phyloP scores from a whole-genome alignment of 2,888 invertebrate genomes.

The Acronicta aceris region DNA sequence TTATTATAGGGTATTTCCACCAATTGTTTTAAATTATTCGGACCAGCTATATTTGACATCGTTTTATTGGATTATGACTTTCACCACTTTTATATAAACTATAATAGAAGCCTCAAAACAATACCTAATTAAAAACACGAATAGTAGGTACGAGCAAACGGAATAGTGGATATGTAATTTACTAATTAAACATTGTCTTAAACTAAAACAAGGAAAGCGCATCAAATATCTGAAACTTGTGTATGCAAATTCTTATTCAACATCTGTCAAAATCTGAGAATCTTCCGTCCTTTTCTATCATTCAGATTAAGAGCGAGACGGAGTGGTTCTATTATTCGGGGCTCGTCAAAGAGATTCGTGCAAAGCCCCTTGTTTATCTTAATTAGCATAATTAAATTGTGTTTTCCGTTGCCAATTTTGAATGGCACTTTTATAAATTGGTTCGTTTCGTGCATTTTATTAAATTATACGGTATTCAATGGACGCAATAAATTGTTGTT shows the following conservation, averaged over 20 bases:
- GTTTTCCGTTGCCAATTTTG: constrained; percentile 1
- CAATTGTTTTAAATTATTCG: no score
- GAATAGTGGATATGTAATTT: background rate
- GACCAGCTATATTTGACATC: no score
- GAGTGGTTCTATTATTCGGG: constrained; percentile 2
- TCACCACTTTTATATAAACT: no score
- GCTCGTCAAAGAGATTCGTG: constrained; percentile 5
- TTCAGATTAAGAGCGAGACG: background rate
- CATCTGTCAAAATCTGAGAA: constrained; percentile 1
- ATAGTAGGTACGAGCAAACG: no score
- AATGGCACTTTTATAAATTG: constrained; percentile 1
- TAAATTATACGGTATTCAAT: background rate
- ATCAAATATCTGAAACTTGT: constrained; percentile 7
- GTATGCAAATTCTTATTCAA: background rate
- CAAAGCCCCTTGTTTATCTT: constrained; percentile 20
- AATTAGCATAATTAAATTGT: constrained; percentile 26
- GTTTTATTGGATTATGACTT: no score
- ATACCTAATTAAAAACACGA: no score
- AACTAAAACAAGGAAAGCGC: background rate
- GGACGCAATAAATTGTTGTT: background rate
- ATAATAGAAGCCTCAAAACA: no score
- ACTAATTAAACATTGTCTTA: constrained; percentile 5
- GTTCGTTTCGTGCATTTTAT: background rate
- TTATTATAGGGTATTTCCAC: no score
- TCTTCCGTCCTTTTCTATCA: background rate